These are phyloP conservation scores for Chelon auratus DNA, from an alignment of 2,797 vertebrate genomes.

Conservation along the genomic window DNA sequence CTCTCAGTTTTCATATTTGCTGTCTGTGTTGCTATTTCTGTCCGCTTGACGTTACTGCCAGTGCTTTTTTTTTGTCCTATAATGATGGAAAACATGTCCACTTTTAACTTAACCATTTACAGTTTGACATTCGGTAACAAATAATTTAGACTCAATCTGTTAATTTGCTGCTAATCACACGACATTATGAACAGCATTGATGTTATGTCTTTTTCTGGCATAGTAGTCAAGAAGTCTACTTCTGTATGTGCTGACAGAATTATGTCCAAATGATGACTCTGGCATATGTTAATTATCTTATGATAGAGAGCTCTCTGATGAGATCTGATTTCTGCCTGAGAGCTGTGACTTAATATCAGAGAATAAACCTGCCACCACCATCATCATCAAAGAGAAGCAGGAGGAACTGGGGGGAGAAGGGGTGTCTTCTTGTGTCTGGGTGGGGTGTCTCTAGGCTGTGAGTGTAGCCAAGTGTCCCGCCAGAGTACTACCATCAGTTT, in stretches of 20 bases:
- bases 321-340: constrained; percentile 23
- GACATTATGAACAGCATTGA: not conserved
- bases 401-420: not conserved
- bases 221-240: not conserved
- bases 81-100: not conserved
- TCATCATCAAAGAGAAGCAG: constrained; percentile 42
- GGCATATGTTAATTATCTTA: constrained; percentile 28
- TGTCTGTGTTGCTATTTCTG: constrained; percentile 36
- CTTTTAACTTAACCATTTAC: constrained; percentile 20
- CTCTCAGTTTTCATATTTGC: constrained; percentile 37
- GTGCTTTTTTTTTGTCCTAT: constrained; percentile 20
- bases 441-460: constrained; percentile 44
- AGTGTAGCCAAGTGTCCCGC: constrained; percentile 66
- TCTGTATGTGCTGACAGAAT: constrained; percentile 22
- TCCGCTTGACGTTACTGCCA: not conserved
- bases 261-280: constrained; percentile 14
- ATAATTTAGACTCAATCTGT: too few species aligned
- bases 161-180: not conserved
- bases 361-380: constrained; percentile 54
- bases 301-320: not conserved
- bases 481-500: constrained; percentile 82
- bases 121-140: not conserved
- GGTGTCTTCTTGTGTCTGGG: constrained; percentile 41
- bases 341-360: constrained; percentile 59
- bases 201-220: not conserved